These are phyloP conservation scores for Ypsolopha sequella DNA, from an alignment of 2,888 invertebrate genomes.

Conservation along the genomic window DNA sequence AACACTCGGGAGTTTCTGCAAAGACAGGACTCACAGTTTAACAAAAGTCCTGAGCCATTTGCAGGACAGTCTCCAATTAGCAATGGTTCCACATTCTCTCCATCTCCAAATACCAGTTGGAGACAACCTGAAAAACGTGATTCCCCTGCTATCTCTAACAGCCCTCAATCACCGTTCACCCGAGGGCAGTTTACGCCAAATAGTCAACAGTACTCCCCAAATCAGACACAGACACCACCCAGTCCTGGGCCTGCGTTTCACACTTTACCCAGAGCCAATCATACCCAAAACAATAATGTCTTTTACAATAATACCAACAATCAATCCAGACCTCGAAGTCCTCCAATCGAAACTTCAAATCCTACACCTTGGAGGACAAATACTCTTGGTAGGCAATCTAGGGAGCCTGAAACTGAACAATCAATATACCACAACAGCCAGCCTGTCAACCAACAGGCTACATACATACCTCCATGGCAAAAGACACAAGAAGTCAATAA, in stretches of 20 bases:
- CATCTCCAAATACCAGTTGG: conserved; percentile 59
- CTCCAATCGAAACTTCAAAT: conserved; percentile 27
- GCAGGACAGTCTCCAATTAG: conserved; percentile 39
- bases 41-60: conserved; percentile 63
- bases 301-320: conserved; percentile 32
- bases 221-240: conserved; percentile 14
- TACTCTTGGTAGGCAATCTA: conserved; percentile 43
- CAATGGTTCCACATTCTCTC: conserved; percentile 43
- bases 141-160: conserved; percentile 37
- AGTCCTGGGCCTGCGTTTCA: conserved; percentile 39
- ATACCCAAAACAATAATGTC: conserved; percentile 24
- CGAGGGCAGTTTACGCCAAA: conserved; percentile 39
- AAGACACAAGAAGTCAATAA: conserved; percentile 36
- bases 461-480: conserved; percentile 48
- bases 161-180: conserved; percentile 33
- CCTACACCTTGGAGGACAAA: conserved; percentile 52
- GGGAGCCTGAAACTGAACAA: conserved; percentile 34
- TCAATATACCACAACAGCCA: conserved; percentile 31
- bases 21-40: conserved; percentile 64
- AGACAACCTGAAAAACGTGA: conserved; percentile 57
- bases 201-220: conserved; percentile 9
- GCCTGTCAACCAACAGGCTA: conserved; percentile 31
- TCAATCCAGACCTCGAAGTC: conserved; percentile 24
- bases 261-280: conserved; percentile 43
- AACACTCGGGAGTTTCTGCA: conserved; percentile 48